A percentile compares a stretch with the other conserved stretches of the same genome.
Evolutionary conservation across 1,140 invertebrate genomes (phyloP).

Genomic region (Gryon sp.): DNA sequence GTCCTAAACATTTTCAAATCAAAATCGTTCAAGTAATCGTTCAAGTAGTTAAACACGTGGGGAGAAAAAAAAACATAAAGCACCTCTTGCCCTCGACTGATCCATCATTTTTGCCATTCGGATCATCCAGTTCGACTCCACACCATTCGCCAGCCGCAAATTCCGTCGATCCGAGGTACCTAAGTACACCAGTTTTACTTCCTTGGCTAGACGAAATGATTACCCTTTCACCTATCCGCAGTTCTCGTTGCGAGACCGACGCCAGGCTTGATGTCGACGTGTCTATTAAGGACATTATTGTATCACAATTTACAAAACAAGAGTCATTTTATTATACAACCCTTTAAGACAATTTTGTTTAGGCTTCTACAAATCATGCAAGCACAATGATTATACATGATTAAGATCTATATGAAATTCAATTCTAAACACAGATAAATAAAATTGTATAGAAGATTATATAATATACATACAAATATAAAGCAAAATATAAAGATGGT

Average conservation of each 20-base stretch:
- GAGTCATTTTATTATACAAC: not conserved
- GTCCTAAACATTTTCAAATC: not conserved
- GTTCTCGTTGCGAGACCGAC: conserved; percentile 80
- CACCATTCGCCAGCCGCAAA: conserved; percentile 96
- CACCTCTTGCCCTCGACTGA: conserved; percentile 92
- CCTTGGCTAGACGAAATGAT: conserved; percentile 92
- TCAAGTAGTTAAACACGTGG: conserved; percentile 26
- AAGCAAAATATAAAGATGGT: too few species aligned
- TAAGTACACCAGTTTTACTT: conserved; percentile 92
- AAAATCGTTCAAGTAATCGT: not conserved
- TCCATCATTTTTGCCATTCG: conserved; percentile 97
- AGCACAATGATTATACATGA: conserved; percentile 20
- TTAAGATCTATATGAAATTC: too few species aligned
- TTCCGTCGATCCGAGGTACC: conserved; percentile 91
- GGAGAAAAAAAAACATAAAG: conserved; percentile 9
- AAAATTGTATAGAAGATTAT: too few species aligned
- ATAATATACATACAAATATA: too few species aligned
- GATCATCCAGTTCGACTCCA: conserved; percentile 96
- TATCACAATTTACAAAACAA: conserved; percentile 25
- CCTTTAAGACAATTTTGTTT: not conserved
- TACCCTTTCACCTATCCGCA: conserved; percentile 93
- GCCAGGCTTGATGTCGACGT: conserved; percentile 82
- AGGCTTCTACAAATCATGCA: conserved; percentile 5
- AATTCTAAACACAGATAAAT: too few species aligned
- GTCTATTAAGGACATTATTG: conserved; percentile 78